Conservation (phyloP, 2,888 invertebrate genomes). For the Scrobipalpa atriplicella region DNA sequence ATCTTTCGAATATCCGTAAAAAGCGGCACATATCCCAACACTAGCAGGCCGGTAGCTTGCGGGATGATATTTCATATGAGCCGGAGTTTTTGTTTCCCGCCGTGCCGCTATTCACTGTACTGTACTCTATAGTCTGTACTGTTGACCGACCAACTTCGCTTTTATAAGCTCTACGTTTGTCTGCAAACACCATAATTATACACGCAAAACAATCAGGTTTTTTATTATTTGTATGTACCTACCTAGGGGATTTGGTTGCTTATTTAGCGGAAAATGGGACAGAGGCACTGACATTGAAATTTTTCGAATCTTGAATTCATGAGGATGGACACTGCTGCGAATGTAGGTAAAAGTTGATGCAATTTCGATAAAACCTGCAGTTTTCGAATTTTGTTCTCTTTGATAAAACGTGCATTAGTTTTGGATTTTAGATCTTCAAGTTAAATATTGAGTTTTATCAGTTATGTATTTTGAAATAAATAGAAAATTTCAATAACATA, state of each 20-base stretch:
- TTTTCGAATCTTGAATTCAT: neutral
- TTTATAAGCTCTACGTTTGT: conserved; percentile 22
- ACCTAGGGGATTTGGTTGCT: neutral
- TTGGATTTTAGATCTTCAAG: no score
- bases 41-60: conserved; percentile 35
- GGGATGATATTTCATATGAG: conserved; percentile 53
- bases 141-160: conserved; percentile 19
- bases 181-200: conserved; percentile 25
- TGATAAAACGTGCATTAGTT: no score
- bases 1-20: neutral
- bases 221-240: neutral
- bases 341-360: neutral
- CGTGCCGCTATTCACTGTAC: conserved; percentile 22
- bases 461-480: neutral
- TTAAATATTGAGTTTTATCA: neutral
- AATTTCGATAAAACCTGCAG: no score
- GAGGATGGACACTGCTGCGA: neutral
- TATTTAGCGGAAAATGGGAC: neutral
- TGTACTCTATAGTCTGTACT: conserved; percentile 11
- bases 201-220: neutral
- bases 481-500: neutral
- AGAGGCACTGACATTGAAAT: conserved; percentile 1
- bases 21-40: neutral
- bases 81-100: conserved; percentile 33
- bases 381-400: no score